Evolutionary conservation across 1,140 invertebrate species (phyloP), one percentile per base, ranked within the genome.

Genomic region (Drosophila grimshawi): DNA sequence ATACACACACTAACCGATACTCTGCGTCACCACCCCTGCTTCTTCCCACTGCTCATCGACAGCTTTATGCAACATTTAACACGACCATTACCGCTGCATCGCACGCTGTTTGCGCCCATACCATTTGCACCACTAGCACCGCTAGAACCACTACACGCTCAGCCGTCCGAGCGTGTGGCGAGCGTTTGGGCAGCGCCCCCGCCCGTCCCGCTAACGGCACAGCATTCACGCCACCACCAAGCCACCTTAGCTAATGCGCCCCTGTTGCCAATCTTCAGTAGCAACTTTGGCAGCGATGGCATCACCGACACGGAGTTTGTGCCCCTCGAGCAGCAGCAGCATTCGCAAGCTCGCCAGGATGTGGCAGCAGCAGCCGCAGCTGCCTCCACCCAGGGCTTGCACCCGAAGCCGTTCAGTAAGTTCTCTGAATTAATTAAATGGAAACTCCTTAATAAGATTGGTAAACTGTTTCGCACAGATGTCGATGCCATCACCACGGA

Each of bases 51-150:
- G 39, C 33, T 53, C 33, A 52, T 68, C 46, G 30, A 55, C 70
- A 89, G 85, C 86, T 90, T 89, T 71, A 90, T 90, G 80, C 86
- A 80, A 86, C 85, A 85, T 52, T 63, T 89, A 89, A 89, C 85
- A 83, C 86, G 82, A 43, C 86, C 86, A 81, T 81, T 74, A 68
- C 85, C 86, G 81, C 60, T 86, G 76, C 85, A 85, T 71, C 85
- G 81, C 72, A 90, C 78, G 27, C 68, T 86, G 51, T 81, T 81
- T 49, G 76, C 72, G 73, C 77, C 73, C 49, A 69, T 72, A 43
- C 68, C 79, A 76, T 76, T 79, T 45, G 75, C 82, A 86, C 82
- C 78, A 68, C 56, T 82, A 27, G 78, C 81, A 68, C 81, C 81
- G 55, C 53, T 90, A 55, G 82, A 90, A 57, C 90, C 86, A 35